These are phyloP conservation scores for Acronicta aceris DNA, from an alignment of 2,888 invertebrate species.

Conservation along the genomic window DNA sequence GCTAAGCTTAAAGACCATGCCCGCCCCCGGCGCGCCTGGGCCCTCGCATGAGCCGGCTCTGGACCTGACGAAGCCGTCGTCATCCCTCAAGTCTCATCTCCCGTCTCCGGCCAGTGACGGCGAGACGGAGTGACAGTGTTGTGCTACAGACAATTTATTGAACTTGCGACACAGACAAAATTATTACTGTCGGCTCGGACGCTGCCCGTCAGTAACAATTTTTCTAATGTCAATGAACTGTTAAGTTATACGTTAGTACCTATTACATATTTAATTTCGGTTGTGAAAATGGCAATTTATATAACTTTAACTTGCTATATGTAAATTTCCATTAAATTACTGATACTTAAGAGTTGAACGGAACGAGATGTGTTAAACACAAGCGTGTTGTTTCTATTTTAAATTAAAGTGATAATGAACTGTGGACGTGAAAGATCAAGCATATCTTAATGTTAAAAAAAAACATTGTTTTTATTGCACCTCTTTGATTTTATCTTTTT, in stretches of 20 bases:
- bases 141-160: conserved; percentile 78
- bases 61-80: conserved; percentile 73
- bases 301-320: conserved; percentile 84
- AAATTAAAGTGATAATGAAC: conserved; percentile 76
- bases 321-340: conserved; percentile 81
- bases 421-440: conserved; percentile 68
- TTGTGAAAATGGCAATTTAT: conserved; percentile 89
- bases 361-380: conserved; percentile 86
- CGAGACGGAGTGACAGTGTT: conserved; percentile 82
- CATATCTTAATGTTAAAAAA: conserved; percentile 74
- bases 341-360: conserved; percentile 81
- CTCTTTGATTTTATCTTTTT: conserved; percentile 43
- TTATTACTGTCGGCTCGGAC: conserved; percentile 67
- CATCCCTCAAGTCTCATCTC: conserved; percentile 66
- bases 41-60: conserved; percentile 74
- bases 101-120: conserved; percentile 65
- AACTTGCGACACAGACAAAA: conserved; percentile 63
- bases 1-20: conserved; percentile 37
- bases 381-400: conserved; percentile 79
- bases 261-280: conserved; percentile 88
- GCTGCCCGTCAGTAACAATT: conserved; percentile 68
- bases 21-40: conserved; percentile 30
- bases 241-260: conserved; percentile 84
- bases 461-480: conserved; percentile 46
- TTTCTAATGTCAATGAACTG: conserved; percentile 72